Base-by-base conservation (phyloP, 2,888 invertebrate genomes). In the Criorhina ranunculi region DNA sequence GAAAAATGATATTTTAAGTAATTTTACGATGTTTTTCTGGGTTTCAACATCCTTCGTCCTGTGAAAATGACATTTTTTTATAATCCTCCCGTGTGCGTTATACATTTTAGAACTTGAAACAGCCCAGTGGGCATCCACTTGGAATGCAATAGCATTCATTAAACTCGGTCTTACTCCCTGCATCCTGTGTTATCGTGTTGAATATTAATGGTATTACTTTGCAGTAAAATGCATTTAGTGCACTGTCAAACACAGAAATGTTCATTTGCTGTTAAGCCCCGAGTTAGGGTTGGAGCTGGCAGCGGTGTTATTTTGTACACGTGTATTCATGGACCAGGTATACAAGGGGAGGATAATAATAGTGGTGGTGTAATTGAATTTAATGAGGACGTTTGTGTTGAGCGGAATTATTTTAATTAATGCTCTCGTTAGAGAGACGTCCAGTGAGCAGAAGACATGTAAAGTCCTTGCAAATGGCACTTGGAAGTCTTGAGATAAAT, bases 221-320 rank as follows among this genome's bases (percentile, higher is more conserved):
- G 73, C 73, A 78, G 79, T 62, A 57, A 83, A 83, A 79, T 78
- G 60, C 79, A 79, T 79, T 78, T 73, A 79, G 79, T 78, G 67
- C 69, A 67, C 73, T 78, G 83, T 69, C 73, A 79, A 62, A 69
- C 55, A 49, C 73, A 83, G 62, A 67, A 67, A 78, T 78, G 78
- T 67, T 83, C 62, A 83, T 83, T 83, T 83, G 60, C 78, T 78
- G 72, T 72, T 42, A 72, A 79, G 40, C 53, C 24, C 24, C 4
- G 24, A 24, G 59, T 3, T 29, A 31, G 24, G 0, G 0, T 1
- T 7, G 3, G 35, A 0, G 0, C 4, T 7, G 3, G 35, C 17
- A 2, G 8, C 1, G 11, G 11, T 29, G n/a, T 5, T 29, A 29
- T 49, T 49, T 24, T 49, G 24, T 51, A 4, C 9, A 51, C 31